A percentile compares a stretch with the other conserved stretches of the same genome.
These are phyloP conservation scores for Phenganax subtilis DNA, from an alignment of 92 coral and sea anemone genomes.

Conservation along the genomic window DNA sequence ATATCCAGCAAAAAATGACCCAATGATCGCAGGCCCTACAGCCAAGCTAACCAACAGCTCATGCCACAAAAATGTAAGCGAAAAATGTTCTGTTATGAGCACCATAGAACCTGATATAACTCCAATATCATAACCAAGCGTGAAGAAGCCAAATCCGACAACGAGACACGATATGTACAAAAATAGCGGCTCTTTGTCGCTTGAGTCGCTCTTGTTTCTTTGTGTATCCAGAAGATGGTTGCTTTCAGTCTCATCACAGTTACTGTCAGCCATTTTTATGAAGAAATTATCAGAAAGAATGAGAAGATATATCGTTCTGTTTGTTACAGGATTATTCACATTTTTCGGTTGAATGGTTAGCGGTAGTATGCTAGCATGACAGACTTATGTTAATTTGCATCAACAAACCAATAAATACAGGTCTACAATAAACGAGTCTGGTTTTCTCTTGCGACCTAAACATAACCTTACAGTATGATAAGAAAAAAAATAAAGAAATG, in stretches of 20 bases:
- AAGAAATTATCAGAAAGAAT: background rate
- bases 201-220: background rate
- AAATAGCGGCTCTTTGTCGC: conserved; percentile 16
- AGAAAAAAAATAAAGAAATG: too few species aligned
- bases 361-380: too few species aligned
- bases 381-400: too few species aligned
- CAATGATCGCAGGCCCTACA: conserved; percentile 73
- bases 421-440: too few species aligned
- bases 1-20: conserved; percentile 65
- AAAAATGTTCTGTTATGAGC: conserved; percentile 60
- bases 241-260: background rate
- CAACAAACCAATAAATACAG: too few species aligned
- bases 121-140: conserved; percentile 88
- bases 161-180: conserved; percentile 54
- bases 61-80: conserved; percentile 66
- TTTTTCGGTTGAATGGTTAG: too few species aligned
- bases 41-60: conserved; percentile 78
- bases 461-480: too few species aligned
- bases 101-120: conserved; percentile 90
- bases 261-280: background rate
- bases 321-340: too few species aligned
- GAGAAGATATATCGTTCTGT: background rate
- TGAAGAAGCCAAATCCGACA: conserved; percentile 77
- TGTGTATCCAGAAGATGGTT: background rate
- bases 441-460: too few species aligned